phyloP scores from a whole-genome alignment of 2,113 vertebrate genomes.

The Tamias sibiricus region DNA sequence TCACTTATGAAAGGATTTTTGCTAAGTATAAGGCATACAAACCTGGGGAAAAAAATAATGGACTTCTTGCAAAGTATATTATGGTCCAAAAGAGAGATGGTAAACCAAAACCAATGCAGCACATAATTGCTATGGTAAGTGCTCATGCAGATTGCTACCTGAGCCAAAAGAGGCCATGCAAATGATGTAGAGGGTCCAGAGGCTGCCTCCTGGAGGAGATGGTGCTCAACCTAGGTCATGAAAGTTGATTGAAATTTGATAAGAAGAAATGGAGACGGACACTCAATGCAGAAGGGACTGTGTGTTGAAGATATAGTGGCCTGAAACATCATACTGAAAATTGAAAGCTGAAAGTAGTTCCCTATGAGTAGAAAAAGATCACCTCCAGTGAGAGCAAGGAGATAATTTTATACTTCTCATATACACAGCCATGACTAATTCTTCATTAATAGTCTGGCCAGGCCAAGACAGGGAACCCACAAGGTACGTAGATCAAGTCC shows the following conservation, averaged over 20 bases:
- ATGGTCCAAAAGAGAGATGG: slow-evolving; percentile 1
- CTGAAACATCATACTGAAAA: neutral
- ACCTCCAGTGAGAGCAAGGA: neutral
- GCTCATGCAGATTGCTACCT: neutral
- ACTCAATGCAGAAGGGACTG: neutral
- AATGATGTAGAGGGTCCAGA: neutral
- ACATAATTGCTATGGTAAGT: neutral
- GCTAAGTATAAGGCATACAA: neutral
- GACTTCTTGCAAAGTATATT: neutral
- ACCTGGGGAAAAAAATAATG: neutral
- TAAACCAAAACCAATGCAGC: neutral
- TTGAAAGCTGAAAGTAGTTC: neutral
- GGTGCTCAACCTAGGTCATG: neutral
- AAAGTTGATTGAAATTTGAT: neutral
- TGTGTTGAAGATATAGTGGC: neutral
- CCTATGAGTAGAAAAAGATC: neutral
- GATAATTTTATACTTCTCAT: neutral
- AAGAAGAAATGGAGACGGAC: neutral
- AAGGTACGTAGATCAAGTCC: neutral
- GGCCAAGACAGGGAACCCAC: neutral
- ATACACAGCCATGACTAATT: neutral
- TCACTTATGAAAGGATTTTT: neutral
- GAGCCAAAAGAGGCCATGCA: neutral
- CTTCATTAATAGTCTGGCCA: neutral
- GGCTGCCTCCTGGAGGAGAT: neutral